Conservation (phyloP, 2,888 invertebrate genomes). For the Stenodema calcarata region DNA sequence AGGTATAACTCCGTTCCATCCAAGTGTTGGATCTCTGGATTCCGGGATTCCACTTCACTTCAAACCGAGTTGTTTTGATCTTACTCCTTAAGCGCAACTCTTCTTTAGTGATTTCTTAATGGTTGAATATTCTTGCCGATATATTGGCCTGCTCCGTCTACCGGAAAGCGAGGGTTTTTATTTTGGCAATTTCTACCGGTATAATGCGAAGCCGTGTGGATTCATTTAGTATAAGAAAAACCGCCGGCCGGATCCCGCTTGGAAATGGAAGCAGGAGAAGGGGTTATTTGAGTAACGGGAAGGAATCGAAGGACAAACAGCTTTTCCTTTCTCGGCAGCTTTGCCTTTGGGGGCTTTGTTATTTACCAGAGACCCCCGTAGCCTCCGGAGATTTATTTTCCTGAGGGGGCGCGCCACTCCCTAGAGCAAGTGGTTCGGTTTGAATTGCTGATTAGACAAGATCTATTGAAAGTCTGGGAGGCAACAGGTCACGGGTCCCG, state of each 20-base stretch:
- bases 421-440: slow-evolving; percentile 39
- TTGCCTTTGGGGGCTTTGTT: slow-evolving; percentile 22
- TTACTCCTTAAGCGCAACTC: too few species aligned
- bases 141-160: too few species aligned
- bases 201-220: not conserved
- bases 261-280: not conserved
- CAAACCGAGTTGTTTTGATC: too few species aligned
- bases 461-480: slow-evolving; percentile 45
- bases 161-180: too few species aligned
- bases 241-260: not conserved
- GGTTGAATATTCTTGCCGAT: too few species aligned
- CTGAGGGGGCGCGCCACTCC: not conserved
- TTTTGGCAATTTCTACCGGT: not conserved
- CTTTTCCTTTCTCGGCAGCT: slow-evolving; percentile 19
- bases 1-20: too few species aligned
- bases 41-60: too few species aligned
- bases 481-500: slow-evolving; percentile 33
- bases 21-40: too few species aligned
- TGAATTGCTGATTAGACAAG: slow-evolving; percentile 50
- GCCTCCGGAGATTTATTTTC: slow-evolving; percentile 32
- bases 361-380: slow-evolving; percentile 14
- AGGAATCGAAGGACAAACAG: slow-evolving; percentile 44
- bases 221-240: slow-evolving; percentile 6
- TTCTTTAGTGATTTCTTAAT: too few species aligned
- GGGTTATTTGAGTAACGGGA: slow-evolving; percentile 18